Evolutionary conservation across 2,113 vertebrate genomes (phyloP).

Genomic region (Scomber japonicus): DNA sequence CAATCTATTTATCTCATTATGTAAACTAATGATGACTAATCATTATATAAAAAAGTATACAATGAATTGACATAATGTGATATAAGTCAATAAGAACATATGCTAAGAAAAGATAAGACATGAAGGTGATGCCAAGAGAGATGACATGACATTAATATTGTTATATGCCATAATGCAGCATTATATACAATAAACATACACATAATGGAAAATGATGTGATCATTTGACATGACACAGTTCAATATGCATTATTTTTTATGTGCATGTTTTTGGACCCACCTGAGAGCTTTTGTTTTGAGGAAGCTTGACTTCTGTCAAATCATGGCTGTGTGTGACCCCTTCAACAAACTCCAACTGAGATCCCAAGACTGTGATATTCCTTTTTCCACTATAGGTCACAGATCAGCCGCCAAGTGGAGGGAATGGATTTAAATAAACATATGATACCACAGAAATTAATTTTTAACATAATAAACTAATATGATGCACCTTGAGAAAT

Average conservation of each 20-base stretch:
- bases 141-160: no score
- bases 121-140: not conserved
- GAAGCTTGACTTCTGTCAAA: not conserved
- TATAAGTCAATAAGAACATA: not conserved
- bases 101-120: not conserved
- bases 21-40: no score
- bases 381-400: slow-evolving; percentile 88
- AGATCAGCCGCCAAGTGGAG: slow-evolving; percentile 28
- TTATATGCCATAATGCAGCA: no score
- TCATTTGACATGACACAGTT: not conserved
- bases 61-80: not conserved
- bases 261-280: slow-evolving; percentile 47
- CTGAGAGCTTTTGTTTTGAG: not conserved
- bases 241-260: not conserved
- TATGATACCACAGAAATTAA: not conserved
- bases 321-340: slow-evolving; percentile 40
- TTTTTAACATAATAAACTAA: no score
- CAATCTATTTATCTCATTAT: no score
- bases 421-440: not conserved
- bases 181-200: not conserved
- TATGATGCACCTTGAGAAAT: no score
- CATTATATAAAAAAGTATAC: no score
- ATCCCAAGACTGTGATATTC: slow-evolving; percentile 84
- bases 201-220: not conserved
- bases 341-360: slow-evolving; percentile 88